phyloP scores from a whole-genome alignment of 2,888 invertebrate species.

The Nomada lathburiana region DNA sequence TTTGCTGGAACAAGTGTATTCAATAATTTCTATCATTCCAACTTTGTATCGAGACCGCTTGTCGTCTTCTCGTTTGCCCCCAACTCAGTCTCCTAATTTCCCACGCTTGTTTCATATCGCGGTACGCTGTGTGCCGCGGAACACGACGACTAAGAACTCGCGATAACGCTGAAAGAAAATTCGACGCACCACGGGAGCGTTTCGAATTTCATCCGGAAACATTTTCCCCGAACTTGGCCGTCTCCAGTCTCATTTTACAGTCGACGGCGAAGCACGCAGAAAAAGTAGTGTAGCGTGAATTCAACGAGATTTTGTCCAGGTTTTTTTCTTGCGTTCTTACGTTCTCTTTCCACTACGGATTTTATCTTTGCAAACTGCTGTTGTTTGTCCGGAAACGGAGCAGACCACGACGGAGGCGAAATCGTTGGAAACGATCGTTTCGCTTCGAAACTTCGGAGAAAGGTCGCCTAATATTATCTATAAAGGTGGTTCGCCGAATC shows the following conservation, averaged over 20 bases:
- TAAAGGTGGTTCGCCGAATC: slow-evolving; percentile 19
- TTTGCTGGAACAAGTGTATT: too few species aligned
- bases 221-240: not conserved
- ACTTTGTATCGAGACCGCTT: not conserved
- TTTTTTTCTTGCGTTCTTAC: not conserved
- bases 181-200: not conserved
- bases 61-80: not conserved
- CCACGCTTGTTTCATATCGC: not conserved
- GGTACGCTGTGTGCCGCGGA: not conserved
- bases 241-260: slow-evolving; percentile 3
- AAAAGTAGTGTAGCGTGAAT: slow-evolving; percentile 12
- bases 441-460: not conserved
- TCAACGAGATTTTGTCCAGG: not conserved
- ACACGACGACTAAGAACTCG: not conserved
- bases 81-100: not conserved
- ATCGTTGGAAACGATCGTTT: not conserved
- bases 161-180: not conserved
- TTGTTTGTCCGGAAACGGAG: slow-evolving; percentile 8
- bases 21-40: too few species aligned
- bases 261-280: not conserved
- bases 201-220: slow-evolving; percentile 28
- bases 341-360: not conserved
- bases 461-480: slow-evolving; percentile 31
- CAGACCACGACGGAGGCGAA: not conserved
- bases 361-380: slow-evolving; percentile 10